Conservation (phyloP, 2,113 vertebrate species). For the Neolamprologus fasciatus region DNA sequence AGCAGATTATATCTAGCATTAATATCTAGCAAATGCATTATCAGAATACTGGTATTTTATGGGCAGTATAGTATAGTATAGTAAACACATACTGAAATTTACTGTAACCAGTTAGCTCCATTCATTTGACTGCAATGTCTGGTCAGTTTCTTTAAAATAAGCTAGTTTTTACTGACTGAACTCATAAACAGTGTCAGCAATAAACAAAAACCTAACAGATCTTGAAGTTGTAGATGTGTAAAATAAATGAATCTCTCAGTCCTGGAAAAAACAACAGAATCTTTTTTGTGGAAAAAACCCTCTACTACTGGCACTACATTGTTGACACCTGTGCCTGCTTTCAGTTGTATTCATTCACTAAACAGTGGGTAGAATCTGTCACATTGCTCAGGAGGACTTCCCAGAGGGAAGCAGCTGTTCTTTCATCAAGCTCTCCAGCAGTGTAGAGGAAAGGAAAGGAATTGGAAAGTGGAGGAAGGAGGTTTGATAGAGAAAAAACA, state of each 20-base stretch:
- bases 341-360: neutral
- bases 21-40: neutral
- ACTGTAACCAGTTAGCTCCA: neutral
- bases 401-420: slow-evolving; percentile 52
- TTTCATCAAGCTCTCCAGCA: slow-evolving; percentile 34
- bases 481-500: neutral
- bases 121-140: neutral
- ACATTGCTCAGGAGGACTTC: slow-evolving; percentile 27
- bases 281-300: neutral
- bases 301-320: neutral
- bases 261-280: neutral
- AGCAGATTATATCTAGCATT: neutral
- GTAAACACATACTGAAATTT: neutral
- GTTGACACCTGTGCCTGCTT: slow-evolving; percentile 18
- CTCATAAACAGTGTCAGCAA: neutral
- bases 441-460: slow-evolving; percentile 11
- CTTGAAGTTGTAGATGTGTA: neutral
- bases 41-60: neutral
- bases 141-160: neutral
- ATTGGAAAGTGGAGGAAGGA: slow-evolving; percentile 8
- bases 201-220: neutral
- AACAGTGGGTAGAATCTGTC: slow-evolving; percentile 21
- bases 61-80: neutral
- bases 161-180: neutral
- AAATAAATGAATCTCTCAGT: neutral